Base-by-base conservation (phyloP, 2,113 vertebrate genomes). In the Drymodes brunneopygia region DNA sequence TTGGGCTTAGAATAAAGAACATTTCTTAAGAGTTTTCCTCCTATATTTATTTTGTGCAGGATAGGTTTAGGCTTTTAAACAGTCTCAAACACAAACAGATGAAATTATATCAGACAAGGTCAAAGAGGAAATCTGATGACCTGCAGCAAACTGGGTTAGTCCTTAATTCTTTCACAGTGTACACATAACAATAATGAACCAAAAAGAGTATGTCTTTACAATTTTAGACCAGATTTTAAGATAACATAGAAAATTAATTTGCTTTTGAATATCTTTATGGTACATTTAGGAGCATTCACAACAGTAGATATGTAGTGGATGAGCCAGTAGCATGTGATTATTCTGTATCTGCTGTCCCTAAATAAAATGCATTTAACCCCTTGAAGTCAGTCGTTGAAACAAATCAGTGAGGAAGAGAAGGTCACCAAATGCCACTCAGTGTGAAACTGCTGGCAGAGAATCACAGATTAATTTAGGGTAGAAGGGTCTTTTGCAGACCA, bases 1-100 rank as follows among this genome's bases (percentile, higher is more conserved):
- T 1, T 93, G 94, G 94, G 83, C 70, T 83, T 88, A 67, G 75
- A 94, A 91, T 79, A 96, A 94, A 94, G 84, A 93, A n/a, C 38
- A 79, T 66, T 95, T 57, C 86, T 90, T 53, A 67, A 60, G 82
- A 95, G n/a, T 40, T 86, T 86, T 78, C 64, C 38, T 81, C 48
- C 65, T 69, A 5, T 81, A 84, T 95, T 96, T 95, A 53, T 90
- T 88, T 77, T 73, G 47, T 53, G 44, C 38, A 35, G 67, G 35
- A 40, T 36, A 73, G 36, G 44, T 80, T 90, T 77, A 28, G 45
- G 78, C 35, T 93, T 96, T 85, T 72, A 80, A 92, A 74, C 51
- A 86, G n/a, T 38, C 62, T 74, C 61, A 35, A 92, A 74, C 35
- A 77, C 44, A 90, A 74, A 83, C 28, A 62, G 91, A 92, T 60